phyloP scores from a whole-genome alignment of 2,888 invertebrate genomes.

The Crepidodera aurea region DNA sequence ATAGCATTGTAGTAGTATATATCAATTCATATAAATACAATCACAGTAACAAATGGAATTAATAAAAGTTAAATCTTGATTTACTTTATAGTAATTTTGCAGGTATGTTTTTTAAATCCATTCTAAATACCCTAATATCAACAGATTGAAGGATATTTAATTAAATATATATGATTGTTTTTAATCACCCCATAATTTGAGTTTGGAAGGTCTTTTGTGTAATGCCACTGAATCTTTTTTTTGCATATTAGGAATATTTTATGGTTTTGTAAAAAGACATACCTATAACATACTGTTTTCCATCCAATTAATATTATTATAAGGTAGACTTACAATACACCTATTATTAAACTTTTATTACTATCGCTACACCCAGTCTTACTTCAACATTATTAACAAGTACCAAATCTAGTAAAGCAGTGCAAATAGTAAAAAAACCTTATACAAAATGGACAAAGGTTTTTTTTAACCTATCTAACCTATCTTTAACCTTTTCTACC shows the following conservation, averaged over 20 bases:
- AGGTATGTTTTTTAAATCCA: constrained; percentile 13
- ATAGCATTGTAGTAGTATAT: constrained; percentile 47
- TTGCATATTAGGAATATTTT: too few relatives aligned
- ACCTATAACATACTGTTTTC: constrained; percentile 41
- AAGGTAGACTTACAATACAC: constrained; percentile 48
- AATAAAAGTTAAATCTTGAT: constrained; percentile 42
- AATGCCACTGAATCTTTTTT: too few relatives aligned
- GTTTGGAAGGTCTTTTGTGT: too few relatives aligned
- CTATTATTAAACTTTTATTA: constrained; percentile 48
- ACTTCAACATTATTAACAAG: constrained; percentile 43
- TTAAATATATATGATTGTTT: too few relatives aligned
- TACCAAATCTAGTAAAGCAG: constrained; percentile 38
- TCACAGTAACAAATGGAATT: constrained; percentile 60
- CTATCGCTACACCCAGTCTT: constrained; percentile 54
- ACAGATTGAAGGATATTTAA: too few relatives aligned
- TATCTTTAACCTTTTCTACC: too few relatives aligned
- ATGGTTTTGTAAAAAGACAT: not conserved
- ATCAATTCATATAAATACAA: constrained; percentile 59
- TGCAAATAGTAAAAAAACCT: constrained; percentile 26
- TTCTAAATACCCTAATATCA: too few relatives aligned
- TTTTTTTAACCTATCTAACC: too few relatives aligned
- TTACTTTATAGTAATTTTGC: constrained; percentile 19
- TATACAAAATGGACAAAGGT: constrained; percentile 23
- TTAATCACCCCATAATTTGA: too few relatives aligned
- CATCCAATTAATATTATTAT: constrained; percentile 45